Percentiles rank a stretch among this genome's conserved stretches.
These are phyloP conservation scores for Dorcus hopei DNA, from an alignment of 2,888 invertebrate genomes.

Conservation along the genomic window DNA sequence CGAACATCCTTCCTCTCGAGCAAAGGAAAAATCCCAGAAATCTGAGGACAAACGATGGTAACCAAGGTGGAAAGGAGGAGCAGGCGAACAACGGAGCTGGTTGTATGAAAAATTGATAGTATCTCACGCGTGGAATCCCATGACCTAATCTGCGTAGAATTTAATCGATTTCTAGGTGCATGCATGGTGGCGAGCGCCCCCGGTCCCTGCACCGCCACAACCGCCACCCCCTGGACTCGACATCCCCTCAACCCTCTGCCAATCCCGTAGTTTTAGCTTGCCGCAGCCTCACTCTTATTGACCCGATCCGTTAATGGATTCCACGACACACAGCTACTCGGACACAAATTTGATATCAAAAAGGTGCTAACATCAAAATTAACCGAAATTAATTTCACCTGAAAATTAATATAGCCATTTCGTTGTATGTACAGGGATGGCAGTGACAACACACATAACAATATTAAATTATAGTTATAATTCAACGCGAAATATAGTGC, in stretches of 20 bases:
- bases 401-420: too few relatives aligned
- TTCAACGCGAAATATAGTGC: too few relatives aligned
- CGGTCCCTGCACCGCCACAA: constrained; percentile 51
- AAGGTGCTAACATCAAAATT: background rate
- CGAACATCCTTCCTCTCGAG: constrained; percentile 1
- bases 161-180: constrained; percentile 26
- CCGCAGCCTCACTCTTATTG: constrained; percentile 26
- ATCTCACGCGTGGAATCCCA: background rate
- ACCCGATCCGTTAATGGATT: constrained; percentile 28
- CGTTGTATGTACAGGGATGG: too few relatives aligned
- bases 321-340: constrained; percentile 16
- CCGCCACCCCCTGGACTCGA: constrained; percentile 35
- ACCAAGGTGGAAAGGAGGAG: constrained; percentile 2
- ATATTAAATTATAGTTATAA: too few relatives aligned
- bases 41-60: background rate
- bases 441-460: too few relatives aligned
- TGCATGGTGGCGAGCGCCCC: constrained; percentile 31
- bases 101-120: too few relatives aligned
- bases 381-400: background rate
- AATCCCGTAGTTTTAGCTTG: constrained; percentile 38
- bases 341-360: constrained; percentile 11
- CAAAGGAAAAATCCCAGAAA: background rate
- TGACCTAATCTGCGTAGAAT: constrained; percentile 23
- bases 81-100: constrained; percentile 3
- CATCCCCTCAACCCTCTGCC: constrained; percentile 19